Percentiles rank a stretch among this genome's conserved stretches.
These are phyloP conservation scores for Pterocles gutturalis DNA, from an alignment of 2,113 vertebrate species.

Conservation along the genomic window DNA sequence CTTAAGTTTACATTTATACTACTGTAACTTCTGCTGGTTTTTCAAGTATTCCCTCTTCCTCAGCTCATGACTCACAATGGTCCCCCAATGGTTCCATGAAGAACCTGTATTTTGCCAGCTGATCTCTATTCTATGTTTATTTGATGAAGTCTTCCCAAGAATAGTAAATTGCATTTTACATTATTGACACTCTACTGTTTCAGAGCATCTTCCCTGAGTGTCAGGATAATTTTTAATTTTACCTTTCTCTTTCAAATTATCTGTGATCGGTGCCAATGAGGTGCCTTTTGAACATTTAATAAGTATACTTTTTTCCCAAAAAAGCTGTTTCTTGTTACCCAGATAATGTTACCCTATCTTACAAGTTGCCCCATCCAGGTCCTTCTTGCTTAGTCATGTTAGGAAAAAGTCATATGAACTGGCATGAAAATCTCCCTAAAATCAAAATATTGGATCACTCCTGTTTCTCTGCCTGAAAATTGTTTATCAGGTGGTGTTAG, in stretches of 20 bases:
- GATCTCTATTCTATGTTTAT: neutral
- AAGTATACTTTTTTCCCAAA: neutral
- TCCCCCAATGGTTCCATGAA: neutral
- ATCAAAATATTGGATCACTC: neutral
- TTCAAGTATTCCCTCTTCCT: neutral
- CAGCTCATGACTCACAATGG: neutral
- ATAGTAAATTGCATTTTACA: neutral
- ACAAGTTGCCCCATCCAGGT: neutral
- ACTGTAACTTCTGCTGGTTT: neutral
- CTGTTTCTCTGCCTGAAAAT: neutral
- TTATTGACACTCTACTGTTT: neutral
- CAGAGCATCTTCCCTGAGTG: neutral
- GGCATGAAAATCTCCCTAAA: neutral
- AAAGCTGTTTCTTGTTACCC: neutral
- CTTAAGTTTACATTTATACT: neutral
- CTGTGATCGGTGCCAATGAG: neutral
- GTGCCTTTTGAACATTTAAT: neutral
- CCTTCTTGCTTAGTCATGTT: neutral
- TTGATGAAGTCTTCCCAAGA: neutral
- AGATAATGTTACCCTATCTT: neutral
- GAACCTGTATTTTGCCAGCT: neutral
- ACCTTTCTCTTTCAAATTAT: neutral
- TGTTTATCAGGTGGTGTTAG: neutral
- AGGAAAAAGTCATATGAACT: neutral
- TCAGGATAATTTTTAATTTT: neutral